phyloP scores from a whole-genome alignment of 2,797 vertebrate genomes.

The Cetoscarus ocellatus region DNA sequence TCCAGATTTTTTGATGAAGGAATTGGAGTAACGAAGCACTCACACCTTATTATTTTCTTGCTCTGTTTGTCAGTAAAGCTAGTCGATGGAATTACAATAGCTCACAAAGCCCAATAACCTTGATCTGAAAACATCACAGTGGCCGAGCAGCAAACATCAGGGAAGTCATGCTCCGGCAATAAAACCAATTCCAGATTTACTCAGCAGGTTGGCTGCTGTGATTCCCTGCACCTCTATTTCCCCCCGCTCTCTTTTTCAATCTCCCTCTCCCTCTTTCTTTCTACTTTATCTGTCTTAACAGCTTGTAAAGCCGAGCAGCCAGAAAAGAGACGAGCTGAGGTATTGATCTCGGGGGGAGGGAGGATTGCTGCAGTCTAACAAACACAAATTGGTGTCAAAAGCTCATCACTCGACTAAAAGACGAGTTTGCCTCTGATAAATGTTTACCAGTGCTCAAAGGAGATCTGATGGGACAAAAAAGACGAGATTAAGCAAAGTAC shows the following conservation, averaged over 20 bases:
- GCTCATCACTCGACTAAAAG: constrained; percentile 71
- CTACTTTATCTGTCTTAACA: constrained; percentile 80
- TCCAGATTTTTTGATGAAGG: too few species aligned
- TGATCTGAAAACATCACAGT: constrained; percentile 56
- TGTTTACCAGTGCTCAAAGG: constrained; percentile 56
- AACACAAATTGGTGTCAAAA: constrained; percentile 79
- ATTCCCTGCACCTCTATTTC: constrained; percentile 54
- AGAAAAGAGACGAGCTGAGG: constrained; percentile 69
- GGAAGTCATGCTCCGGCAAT: constrained; percentile 71
- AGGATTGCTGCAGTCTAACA: constrained; percentile 68
- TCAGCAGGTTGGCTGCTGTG: constrained; percentile 57
- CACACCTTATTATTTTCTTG: neutral
- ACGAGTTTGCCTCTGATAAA: constrained; percentile 64
- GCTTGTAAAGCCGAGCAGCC: constrained; percentile 75
- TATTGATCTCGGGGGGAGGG: constrained; percentile 79
- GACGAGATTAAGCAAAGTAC: constrained; percentile 53
- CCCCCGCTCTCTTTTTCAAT: constrained; percentile 54
- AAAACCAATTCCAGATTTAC: constrained; percentile 77
- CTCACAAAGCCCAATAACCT: constrained; percentile 34
- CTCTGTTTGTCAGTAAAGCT: constrained; percentile 9
- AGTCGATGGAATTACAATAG: constrained; percentile 33
- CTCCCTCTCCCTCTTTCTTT: constrained; percentile 48
- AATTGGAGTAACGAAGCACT: neutral
- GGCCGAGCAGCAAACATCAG: constrained; percentile 61
- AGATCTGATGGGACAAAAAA: constrained; percentile 31